These are phyloP conservation scores for Brachionus paranguensis DNA, from an alignment of 1,140 invertebrate genomes.

Conservation along the genomic window DNA sequence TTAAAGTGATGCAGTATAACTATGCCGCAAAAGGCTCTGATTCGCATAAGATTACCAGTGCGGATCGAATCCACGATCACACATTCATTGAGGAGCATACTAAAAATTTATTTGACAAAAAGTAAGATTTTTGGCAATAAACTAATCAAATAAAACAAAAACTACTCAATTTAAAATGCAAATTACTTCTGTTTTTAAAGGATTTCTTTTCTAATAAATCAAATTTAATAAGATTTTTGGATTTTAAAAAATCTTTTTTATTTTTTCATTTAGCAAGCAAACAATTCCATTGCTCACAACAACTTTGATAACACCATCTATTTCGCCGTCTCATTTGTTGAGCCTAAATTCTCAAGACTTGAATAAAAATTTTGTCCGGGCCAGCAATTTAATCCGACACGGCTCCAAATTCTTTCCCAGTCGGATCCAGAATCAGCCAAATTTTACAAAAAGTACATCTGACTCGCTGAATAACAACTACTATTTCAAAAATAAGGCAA, in stretches of 20 bases:
- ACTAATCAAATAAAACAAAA: constrained; percentile 5
- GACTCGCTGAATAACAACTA: background rate
- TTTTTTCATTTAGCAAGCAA: constrained; percentile 4
- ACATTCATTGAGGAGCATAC: background rate
- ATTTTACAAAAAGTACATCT: background rate
- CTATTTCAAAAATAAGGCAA: background rate
- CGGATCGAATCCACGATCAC: background rate
- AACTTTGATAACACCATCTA: background rate
- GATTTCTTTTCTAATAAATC: background rate
- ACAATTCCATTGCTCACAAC: background rate
- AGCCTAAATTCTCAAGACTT: background rate
- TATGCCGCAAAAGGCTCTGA: background rate
- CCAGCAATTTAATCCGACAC: background rate
- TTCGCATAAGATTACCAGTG: background rate
- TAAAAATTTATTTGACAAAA: background rate
- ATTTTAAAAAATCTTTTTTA: background rate
- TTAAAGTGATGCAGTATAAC: background rate
- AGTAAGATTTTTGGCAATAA: background rate
- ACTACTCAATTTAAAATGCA: background rate
- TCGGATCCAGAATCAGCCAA: background rate
- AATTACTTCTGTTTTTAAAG: constrained; percentile 14
- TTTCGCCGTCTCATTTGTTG: background rate
- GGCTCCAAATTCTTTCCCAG: background rate
- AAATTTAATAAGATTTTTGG: background rate
- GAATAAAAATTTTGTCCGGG: background rate